Conservation (phyloP, 1,140 invertebrate genomes). For the Venustaconcha ellipsiformis region DNA sequence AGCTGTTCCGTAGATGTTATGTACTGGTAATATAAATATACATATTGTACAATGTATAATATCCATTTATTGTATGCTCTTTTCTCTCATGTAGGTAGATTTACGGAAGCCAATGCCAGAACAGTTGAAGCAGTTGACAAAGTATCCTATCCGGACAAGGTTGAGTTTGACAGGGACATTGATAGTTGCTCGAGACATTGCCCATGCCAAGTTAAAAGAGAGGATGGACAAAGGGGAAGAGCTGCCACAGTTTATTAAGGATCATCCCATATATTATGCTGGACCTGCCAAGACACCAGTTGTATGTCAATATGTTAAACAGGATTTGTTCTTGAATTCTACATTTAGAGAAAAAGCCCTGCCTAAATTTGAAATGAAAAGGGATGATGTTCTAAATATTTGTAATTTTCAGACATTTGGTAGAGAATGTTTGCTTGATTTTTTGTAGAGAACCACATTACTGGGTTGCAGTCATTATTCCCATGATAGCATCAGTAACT, state of each 20-base stretch:
- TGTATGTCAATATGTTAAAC: slow-evolving; percentile 36
- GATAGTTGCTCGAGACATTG: slow-evolving; percentile 69
- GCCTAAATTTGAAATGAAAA: too few relatives aligned
- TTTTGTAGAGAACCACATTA: too few relatives aligned
- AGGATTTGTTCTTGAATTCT: not conserved
- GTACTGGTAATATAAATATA: too few relatives aligned
- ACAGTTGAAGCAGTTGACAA: slow-evolving; percentile 52
- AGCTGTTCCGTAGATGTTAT: too few relatives aligned
- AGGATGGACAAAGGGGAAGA: slow-evolving; percentile 62
- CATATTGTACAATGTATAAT: too few relatives aligned
- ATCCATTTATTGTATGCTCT: too few relatives aligned
- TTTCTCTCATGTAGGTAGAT: slow-evolving; percentile 44
- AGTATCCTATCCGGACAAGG: slow-evolving; percentile 66
- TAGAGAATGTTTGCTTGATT: too few relatives aligned
- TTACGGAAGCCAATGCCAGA: slow-evolving; percentile 66
- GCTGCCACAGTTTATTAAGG: slow-evolving; percentile 67
- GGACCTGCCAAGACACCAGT: slow-evolving; percentile 69
- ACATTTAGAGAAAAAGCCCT: not conserved
- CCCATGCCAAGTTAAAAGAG: slow-evolving; percentile 69
- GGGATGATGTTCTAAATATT: too few relatives aligned
- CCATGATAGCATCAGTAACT: too few relatives aligned
- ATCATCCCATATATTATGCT: slow-evolving; percentile 70
- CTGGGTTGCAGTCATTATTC: too few relatives aligned
- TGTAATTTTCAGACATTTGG: too few relatives aligned
- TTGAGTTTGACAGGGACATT: slow-evolving; percentile 66